phyloP scores from a whole-genome alignment of 2,113 vertebrate species.

The Barbus barbus region DNA sequence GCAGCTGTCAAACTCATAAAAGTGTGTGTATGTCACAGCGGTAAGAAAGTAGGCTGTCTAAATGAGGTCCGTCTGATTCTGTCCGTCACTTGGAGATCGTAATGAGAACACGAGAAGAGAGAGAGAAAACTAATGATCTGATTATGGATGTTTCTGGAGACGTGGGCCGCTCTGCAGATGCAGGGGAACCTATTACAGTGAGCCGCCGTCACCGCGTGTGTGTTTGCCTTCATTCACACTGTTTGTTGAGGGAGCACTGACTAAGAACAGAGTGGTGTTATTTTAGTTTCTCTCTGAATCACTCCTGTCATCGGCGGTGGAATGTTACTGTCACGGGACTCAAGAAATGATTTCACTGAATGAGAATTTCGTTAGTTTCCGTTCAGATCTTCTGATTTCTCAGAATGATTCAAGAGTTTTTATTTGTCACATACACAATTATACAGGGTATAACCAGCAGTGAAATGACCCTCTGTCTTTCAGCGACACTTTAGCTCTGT shows the following conservation, averaged over 20 bases:
- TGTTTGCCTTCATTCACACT: not conserved
- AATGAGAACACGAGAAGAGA: not conserved
- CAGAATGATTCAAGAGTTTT: too few relatives aligned
- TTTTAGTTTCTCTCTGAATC: conserved; percentile 14
- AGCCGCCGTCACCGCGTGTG: not conserved
- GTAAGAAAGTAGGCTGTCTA: conserved; percentile 4
- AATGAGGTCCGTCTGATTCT: not conserved
- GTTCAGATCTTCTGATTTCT: not conserved
- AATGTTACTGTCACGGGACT: not conserved
- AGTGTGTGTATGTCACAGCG: not conserved
- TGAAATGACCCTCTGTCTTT: too few relatives aligned
- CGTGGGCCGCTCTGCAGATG: conserved; percentile 1
- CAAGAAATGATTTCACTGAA: not conserved
- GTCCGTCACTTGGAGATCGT: not conserved
- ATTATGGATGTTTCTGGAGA: conserved; percentile 28
- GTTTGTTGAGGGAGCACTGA: conserved; percentile 13
- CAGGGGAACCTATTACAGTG: conserved; percentile 26
- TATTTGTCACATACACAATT: too few relatives aligned
- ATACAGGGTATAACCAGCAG: too few relatives aligned
- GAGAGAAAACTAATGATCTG: not conserved
- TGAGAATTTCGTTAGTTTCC: not conserved
- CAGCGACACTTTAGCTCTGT: not conserved
- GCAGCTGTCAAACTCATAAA: not conserved
- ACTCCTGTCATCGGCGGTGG: not conserved
- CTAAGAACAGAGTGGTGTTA: not conserved